These are phyloP conservation scores for Saguinus imperator DNA, from an alignment of 2,113 vertebrate species.

Conservation along the genomic window DNA sequence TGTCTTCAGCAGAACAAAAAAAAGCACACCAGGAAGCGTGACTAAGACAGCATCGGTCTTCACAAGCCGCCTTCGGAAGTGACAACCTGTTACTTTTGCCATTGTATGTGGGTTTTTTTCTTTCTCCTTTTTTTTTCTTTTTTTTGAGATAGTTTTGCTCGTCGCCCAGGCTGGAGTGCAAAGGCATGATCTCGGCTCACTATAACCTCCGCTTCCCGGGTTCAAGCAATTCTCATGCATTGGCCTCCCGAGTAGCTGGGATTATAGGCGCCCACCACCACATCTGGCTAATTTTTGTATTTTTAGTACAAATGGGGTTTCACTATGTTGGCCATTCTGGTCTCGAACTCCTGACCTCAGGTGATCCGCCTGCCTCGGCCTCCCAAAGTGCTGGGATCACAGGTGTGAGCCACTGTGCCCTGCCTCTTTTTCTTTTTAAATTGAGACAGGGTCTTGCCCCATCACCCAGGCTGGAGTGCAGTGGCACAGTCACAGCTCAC, in stretches of 20 bases:
- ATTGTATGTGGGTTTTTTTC: neutral
- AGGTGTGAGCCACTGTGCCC: neutral
- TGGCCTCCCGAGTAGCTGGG: neutral
- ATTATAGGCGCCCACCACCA: neutral
- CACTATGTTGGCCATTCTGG: neutral
- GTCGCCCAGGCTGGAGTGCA: neutral
- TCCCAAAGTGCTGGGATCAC: neutral
- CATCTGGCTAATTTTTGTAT: neutral
- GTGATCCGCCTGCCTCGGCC: neutral
- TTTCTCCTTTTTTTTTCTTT: too few species aligned
- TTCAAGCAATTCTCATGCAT: neutral
- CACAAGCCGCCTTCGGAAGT: neutral
- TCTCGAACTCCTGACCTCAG: neutral
- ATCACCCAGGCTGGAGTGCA: neutral
- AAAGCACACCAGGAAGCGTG: neutral
- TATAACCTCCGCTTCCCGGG: neutral
- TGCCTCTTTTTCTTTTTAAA: neutral
- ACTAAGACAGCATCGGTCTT: neutral
- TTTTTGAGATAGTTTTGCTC: neutral
- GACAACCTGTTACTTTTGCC: neutral
- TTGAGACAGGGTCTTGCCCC: neutral
- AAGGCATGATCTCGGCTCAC: too few species aligned
- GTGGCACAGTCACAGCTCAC: neutral
- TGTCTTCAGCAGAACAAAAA: neutral
- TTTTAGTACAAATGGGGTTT: neutral